A percentile compares a stretch with the other conserved stretches of the same genome.
Conservation (phyloP, 1,140 invertebrate species). For the Coboldia fuscipes region DNA sequence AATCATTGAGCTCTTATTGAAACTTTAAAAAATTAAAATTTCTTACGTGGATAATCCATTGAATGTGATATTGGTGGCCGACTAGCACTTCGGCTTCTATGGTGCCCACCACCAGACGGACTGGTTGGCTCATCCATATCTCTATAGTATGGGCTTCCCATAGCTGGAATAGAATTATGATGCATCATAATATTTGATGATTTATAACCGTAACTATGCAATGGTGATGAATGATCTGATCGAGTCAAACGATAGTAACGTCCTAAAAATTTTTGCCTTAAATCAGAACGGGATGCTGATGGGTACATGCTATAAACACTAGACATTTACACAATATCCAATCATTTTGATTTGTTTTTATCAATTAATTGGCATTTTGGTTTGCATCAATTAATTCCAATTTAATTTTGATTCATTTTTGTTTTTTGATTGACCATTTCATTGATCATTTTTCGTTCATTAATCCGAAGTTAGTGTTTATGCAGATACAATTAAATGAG, state of each 20-base stretch:
- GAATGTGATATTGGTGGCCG: conserved; percentile 27
- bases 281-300: too few species aligned
- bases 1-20: too few species aligned
- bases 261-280: too few species aligned
- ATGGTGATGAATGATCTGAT: conserved; percentile 34
- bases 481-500: neutral
- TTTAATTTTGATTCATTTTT: too few species aligned
- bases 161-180: conserved; percentile 26
- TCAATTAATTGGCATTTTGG: neutral
- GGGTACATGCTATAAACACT: too few species aligned
- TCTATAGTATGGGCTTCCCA: conserved; percentile 42
- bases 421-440: too few species aligned
- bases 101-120: conserved; percentile 41
- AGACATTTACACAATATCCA: too few species aligned
- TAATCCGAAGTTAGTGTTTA: neutral
- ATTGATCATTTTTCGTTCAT: neutral
- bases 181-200: conserved; percentile 29
- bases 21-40: neutral
- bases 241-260: conserved; percentile 27
- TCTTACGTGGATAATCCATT: conserved; percentile 23
- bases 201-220: conserved; percentile 24
- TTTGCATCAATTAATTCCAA: neutral
- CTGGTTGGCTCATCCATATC: conserved; percentile 51
- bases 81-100: conserved; percentile 35
- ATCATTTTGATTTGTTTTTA: too few species aligned